Evolutionary conservation across 2,113 vertebrate genomes (phyloP), one percentile per base, ranked within the genome.

Genomic region (Amia ocellicauda): DNA sequence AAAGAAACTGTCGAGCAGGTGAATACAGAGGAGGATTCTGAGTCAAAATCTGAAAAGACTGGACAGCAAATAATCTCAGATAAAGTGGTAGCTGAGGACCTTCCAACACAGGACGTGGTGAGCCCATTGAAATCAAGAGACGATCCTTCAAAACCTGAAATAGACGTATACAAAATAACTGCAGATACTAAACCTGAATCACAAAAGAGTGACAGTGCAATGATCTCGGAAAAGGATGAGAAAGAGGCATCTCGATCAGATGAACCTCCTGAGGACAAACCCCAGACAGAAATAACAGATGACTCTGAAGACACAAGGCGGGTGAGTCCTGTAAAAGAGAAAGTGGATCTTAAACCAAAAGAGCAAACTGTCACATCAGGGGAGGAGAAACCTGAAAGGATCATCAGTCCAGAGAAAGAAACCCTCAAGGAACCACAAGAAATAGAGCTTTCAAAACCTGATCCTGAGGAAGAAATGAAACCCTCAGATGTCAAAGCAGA

Each of bases 341-440:
- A n/a, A 29, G 29, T 22, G 7, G 23, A 49, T 29, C 23, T 8
- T 28, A 23, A 63, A 52, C 16, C 45, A 3, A 23, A 63, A 68
- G 67, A 65, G 5, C 10, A 4, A 16, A 51, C 16, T 24, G 24
- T 22, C 13, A 13, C 22, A 57, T 27, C n/a, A 7, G 24, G 50
- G 55, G 14, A 24, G 14, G 31, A 17, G 27, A 40, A 13, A 20
- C 41, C 17, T n/a, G 54, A n/a, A 16, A 26, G 24, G 42, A 43
- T 28, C 29, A 10, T 7, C 28, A 31, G 22, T 5, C 40, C 43
- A 47, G 29, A 43, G 20, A 45, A 64, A 64, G 53, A 43, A 16
- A 22, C n/a, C 3, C 47, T 55, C 52, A 63, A 60, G 42, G 53
- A 66, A 60, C 29, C 20, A 54, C 64, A 62, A 41, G 50, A 67